Evolutionary conservation across 1,140 invertebrate genomes (phyloP).

Genomic region (Latrodectus geometricus): DNA sequence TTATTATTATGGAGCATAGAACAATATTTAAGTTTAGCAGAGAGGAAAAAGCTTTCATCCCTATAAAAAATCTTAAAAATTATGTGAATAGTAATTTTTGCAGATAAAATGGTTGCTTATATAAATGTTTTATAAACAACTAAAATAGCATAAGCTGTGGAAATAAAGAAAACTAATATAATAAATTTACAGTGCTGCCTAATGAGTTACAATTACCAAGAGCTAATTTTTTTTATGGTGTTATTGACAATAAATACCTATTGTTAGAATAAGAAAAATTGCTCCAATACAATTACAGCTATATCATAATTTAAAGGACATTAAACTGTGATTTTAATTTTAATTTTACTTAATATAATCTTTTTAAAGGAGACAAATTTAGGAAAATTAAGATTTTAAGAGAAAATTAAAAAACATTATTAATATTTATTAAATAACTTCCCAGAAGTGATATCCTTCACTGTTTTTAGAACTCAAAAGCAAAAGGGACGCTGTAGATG

Average conservation of each 20-base stretch:
- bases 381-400: not conserved
- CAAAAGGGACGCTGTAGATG: not conserved
- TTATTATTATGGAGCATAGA: not conserved
- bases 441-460: not conserved
- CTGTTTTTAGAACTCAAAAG: not conserved
- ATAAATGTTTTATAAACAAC: no score
- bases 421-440: not conserved
- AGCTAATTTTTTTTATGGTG: no score
- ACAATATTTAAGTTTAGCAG: not conserved
- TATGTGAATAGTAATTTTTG: not conserved
- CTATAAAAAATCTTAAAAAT: not conserved
- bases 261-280: no score
- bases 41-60: not conserved
- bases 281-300: no score
- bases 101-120: not conserved
- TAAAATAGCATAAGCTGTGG: no score
- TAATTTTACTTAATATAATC: not conserved
- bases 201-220: no score
- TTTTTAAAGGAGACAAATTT: not conserved
- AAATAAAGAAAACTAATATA: no score
- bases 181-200: no score
- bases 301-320: no score
- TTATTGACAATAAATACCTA: no score
- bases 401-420: not conserved
- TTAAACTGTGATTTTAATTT: not conserved